A percentile compares a stretch with the other conserved stretches of the same genome.
Conservation (phyloP, 37 sponge, comb jelly and placozoan genomes). For the Hexactinellida sp. region DNA sequence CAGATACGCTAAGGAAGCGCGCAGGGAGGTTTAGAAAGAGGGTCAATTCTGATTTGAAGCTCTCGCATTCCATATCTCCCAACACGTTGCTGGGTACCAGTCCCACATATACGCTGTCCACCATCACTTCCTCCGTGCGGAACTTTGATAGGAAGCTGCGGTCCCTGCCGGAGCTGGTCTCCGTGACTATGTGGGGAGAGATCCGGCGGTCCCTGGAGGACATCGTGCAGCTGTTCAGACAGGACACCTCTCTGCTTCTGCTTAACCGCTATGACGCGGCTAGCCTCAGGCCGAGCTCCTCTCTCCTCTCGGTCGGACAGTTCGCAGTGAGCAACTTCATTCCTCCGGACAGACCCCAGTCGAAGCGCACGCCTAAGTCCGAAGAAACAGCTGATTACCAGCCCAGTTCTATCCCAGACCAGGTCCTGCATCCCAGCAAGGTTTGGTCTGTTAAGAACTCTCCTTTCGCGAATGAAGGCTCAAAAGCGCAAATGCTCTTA, state of each 20-base stretch:
- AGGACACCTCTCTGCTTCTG: neutral
- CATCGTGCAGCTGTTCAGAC: neutral
- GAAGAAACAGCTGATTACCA: neutral
- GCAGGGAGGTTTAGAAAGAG: neutral
- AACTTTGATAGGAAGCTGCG: constrained; percentile 4
- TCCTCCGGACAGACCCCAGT: neutral
- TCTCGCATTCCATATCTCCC: neutral
- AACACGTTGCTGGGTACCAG: neutral
- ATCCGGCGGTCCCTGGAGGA: neutral
- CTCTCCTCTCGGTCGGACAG: neutral
- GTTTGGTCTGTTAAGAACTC: neutral
- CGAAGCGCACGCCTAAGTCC: neutral
- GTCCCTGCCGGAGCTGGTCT: neutral
- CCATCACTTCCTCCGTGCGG: neutral
- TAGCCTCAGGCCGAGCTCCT: neutral
- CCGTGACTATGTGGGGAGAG: neutral
- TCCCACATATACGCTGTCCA: neutral
- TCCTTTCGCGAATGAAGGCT: neutral
- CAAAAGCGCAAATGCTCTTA: neutral
- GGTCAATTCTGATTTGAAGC: neutral
- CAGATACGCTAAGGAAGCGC: neutral
- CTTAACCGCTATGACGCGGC: neutral
- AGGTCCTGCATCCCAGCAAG: neutral
- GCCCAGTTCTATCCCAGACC: neutral
- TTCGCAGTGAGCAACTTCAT: neutral